Percentiles rank a stretch among this genome's conserved stretches.
phyloP scores from a whole-genome alignment of 2,888 invertebrate species.

The Macrophya annulata region DNA sequence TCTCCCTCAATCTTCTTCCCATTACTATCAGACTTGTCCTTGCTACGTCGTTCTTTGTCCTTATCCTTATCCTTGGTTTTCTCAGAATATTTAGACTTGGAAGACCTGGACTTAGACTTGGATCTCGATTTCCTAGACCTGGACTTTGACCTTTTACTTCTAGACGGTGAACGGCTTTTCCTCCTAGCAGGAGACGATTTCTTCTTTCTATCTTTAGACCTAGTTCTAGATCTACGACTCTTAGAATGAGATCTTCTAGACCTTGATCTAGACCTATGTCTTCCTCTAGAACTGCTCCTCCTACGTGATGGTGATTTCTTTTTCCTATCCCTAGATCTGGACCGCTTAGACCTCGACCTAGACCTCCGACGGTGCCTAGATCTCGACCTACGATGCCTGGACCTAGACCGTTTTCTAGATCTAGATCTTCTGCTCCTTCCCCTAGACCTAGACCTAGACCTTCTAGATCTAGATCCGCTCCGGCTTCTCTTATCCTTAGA shows the following conservation, averaged over 20 bases:
- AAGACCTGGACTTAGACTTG: conserved; percentile 78
- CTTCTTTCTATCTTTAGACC: conserved; percentile 76
- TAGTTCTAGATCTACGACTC: conserved; percentile 77
- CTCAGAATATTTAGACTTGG: conserved; percentile 77
- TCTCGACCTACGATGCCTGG: conserved; percentile 80
- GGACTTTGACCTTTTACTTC: conserved; percentile 83
- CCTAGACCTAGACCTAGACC: conserved; percentile 85
- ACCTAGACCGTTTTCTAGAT: conserved; percentile 78
- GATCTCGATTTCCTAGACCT: conserved; percentile 79
- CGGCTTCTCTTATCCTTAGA: conserved; percentile 91
- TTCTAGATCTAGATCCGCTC: conserved; percentile 79
- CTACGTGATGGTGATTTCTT: conserved; percentile 75
- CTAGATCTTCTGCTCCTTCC: conserved; percentile 81
- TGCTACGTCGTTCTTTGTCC: conserved; percentile 70
- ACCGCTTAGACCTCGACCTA: conserved; percentile 79
- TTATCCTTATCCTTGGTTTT: conserved; percentile 75
- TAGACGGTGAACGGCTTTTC: conserved; percentile 77
- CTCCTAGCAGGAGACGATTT: conserved; percentile 70
- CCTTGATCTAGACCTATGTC: conserved; percentile 80
- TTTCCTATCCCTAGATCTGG: conserved; percentile 76
- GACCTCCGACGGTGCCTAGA: conserved; percentile 83
- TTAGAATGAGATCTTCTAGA: conserved; percentile 73
- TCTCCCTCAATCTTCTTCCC: conserved; percentile 77
- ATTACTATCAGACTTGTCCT: conserved; percentile 73
- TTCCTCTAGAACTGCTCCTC: conserved; percentile 74